Percentiles rank a stretch among this genome's conserved stretches.
These are phyloP conservation scores for Dasyurus viverrinus DNA, from an alignment of 2,113 vertebrate species.

Conservation along the genomic window DNA sequence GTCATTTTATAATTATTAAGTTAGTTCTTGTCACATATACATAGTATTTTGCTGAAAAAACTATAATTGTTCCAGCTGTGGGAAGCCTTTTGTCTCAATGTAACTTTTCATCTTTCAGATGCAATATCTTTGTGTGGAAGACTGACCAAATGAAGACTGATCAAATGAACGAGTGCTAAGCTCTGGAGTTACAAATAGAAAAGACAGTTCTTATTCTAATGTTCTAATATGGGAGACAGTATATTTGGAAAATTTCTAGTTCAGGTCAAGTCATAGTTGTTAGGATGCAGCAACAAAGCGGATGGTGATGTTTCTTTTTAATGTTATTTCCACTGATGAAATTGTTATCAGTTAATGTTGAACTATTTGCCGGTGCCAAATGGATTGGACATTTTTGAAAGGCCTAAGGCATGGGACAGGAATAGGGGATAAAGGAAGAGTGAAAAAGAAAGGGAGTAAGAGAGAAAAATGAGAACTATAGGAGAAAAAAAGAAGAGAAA, in stretches of 20 bases:
- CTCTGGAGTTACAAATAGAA: not conserved
- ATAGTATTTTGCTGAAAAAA: not conserved
- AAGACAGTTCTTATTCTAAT: not conserved
- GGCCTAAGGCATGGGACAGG: not conserved
- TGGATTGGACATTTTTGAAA: not conserved
- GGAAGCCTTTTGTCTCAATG: not conserved
- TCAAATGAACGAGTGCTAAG: not conserved
- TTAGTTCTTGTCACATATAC: not conserved
- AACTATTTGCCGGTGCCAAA: not conserved
- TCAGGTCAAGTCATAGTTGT: not conserved
- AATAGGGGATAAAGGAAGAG: not conserved
- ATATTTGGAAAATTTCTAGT: not conserved
- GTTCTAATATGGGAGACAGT: not conserved
- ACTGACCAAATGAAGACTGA: not conserved
- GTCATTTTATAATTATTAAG: not conserved
- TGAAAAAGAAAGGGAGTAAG: slow-evolving; percentile 7
- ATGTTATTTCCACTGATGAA: not conserved
- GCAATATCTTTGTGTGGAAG: not conserved
- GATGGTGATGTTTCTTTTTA: not conserved
- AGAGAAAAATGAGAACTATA: slow-evolving; percentile 14
- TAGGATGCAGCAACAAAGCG: not conserved
- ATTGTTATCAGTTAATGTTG: not conserved
- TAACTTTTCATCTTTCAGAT: not conserved
- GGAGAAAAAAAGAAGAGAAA: slow-evolving; percentile 11
- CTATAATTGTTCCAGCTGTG: not conserved